A percentile compares a stretch with the other conserved stretches of the same genome.
Evolutionary conservation across 1,140 invertebrate species (phyloP).

Genomic region (Amyelois transitella): DNA sequence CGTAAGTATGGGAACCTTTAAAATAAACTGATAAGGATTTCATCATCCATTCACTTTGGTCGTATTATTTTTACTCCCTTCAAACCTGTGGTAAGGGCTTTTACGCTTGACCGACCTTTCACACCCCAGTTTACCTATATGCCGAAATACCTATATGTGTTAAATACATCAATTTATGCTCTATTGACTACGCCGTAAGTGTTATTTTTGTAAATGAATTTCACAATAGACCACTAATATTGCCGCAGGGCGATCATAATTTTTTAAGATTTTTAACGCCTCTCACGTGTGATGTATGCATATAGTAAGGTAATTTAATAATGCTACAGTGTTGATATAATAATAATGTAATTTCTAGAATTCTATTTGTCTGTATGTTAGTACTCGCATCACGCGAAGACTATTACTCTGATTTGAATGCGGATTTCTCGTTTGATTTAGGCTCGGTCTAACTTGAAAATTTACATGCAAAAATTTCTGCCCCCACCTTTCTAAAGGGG

Average conservation of each 20-base stretch:
- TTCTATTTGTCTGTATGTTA: no score
- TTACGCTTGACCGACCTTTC: constrained; percentile 24
- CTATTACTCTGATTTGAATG: no score
- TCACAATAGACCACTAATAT: not conserved
- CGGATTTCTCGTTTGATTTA: no score
- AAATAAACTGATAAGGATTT: no score
- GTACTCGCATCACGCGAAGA: no score
- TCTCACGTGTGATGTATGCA: not conserved
- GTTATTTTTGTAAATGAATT: not conserved
- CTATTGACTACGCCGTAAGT: not conserved
- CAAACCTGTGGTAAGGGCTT: constrained; percentile 16
- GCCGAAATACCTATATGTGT: constrained; percentile 18
- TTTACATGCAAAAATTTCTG: no score
- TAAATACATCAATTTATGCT: not conserved
- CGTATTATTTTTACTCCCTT: constrained; percentile 5
- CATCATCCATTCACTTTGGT: no score
- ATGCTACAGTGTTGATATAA: no score
- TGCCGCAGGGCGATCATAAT: constrained; percentile 2
- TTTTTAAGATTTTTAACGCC: constrained; percentile 1
- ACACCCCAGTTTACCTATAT: constrained; percentile 14
- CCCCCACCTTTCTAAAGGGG: no score
- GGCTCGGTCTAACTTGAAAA: no score
- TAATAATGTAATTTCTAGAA: no score
- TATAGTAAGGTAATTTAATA: not conserved
- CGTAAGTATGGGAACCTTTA: no score